phyloP scores from a whole-genome alignment of 2,888 invertebrate genomes.

The Sicus ferrugineus region DNA sequence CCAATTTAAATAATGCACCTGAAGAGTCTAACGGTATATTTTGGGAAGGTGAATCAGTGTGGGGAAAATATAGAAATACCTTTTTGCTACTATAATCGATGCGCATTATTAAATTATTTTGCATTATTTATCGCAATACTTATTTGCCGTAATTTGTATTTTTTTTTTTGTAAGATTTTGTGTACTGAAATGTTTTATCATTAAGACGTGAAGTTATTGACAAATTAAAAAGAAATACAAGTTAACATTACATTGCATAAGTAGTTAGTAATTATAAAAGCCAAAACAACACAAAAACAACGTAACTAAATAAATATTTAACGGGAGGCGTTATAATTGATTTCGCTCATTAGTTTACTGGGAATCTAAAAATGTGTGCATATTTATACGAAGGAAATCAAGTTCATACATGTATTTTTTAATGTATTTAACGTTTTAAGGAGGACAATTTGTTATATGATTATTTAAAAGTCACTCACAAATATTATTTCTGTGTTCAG shows the following conservation, averaged over 20 bases:
- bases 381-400: slow-evolving; percentile 18
- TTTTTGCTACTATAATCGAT: too few species aligned
- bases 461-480: slow-evolving; percentile 42
- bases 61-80: too few species aligned
- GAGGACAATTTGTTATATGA: slow-evolving; percentile 37
- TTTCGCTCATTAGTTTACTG: slow-evolving; percentile 24
- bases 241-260: slow-evolving; percentile 63
- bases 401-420: slow-evolving; percentile 41
- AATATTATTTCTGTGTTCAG: slow-evolving; percentile 31
- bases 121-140: too few species aligned
- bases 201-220: slow-evolving; percentile 50
- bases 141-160: neutral
- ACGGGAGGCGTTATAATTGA: slow-evolving; percentile 31
- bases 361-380: slow-evolving; percentile 27
- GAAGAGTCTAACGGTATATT: too few species aligned
- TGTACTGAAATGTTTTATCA: neutral
- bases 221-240: slow-evolving; percentile 63
- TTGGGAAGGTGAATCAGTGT: too few species aligned
- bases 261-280: slow-evolving; percentile 61
- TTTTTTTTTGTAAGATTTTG: neutral
- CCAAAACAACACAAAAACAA: slow-evolving; percentile 37
- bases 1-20: too few species aligned
- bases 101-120: too few species aligned
- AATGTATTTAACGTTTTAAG: slow-evolving; percentile 44
- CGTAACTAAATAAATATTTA: slow-evolving; percentile 34